Conservation (phyloP, 2,888 invertebrate species). For the Macrophya alboannulata region DNA sequence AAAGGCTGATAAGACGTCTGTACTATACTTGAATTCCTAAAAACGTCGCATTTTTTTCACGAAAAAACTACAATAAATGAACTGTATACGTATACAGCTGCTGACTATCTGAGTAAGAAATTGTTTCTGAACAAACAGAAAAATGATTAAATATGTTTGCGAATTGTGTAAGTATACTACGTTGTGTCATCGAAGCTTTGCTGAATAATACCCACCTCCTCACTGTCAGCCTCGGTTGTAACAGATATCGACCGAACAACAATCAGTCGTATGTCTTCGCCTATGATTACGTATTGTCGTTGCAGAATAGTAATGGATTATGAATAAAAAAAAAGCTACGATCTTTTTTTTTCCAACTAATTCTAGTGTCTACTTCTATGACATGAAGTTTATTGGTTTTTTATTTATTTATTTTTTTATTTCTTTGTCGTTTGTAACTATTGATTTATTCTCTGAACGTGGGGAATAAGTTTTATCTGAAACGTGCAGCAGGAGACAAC, state of each 20-base stretch:
- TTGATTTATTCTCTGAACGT: not conserved
- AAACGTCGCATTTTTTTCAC: not conserved
- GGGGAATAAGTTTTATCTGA: not conserved
- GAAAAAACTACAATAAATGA: not conserved
- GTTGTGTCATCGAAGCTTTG: conserved; percentile 36
- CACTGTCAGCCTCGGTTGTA: not conserved
- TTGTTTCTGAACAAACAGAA: not conserved
- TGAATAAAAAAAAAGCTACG: not conserved
- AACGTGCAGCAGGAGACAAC: not conserved
- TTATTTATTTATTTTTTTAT: too few relatives aligned
- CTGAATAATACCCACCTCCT: conserved; percentile 34
- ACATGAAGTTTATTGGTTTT: not conserved
- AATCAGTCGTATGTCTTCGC: conserved; percentile 45
- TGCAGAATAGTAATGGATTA: not conserved
- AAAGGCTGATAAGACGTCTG: not conserved
- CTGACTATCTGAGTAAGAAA: not conserved
- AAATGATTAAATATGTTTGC: not conserved
- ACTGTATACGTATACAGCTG: not conserved
- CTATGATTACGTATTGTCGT: conserved; percentile 27
- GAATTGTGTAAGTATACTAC: not conserved
- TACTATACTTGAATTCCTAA: not conserved
- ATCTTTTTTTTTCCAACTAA: not conserved
- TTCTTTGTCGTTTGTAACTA: not conserved
- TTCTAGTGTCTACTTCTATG: not conserved
- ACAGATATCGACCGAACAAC: conserved; percentile 43